phyloP scores from a whole-genome alignment of 1,140 invertebrate species.

The Panulirus ornatus region DNA sequence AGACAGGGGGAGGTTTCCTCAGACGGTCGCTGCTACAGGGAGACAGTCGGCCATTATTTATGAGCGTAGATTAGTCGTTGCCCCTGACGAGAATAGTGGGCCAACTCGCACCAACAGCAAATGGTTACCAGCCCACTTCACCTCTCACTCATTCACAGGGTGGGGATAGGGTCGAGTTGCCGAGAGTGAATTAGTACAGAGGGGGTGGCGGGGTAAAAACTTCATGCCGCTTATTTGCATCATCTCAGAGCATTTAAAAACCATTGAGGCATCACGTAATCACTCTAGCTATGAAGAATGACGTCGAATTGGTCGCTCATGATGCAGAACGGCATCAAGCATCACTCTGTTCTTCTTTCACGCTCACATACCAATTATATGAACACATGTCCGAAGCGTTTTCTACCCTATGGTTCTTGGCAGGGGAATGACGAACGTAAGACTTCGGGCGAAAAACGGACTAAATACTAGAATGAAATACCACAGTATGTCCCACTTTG shows the following conservation, averaged over 20 bases:
- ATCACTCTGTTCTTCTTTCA: no score
- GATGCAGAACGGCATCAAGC: no score
- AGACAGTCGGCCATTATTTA: conserved; percentile 56
- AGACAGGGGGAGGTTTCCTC: background rate
- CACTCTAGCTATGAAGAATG: no score
- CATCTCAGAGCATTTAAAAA: no score
- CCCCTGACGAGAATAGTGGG: conserved; percentile 7
- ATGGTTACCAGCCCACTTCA: conserved; percentile 9
- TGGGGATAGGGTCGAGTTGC: conserved; percentile 18
- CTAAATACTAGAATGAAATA: background rate
- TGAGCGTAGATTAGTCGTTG: conserved; percentile 49
- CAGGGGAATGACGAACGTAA: background rate
- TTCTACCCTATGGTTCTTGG: background rate
- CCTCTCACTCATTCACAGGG: conserved; percentile 3
- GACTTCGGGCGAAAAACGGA: background rate
- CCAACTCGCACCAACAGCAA: conserved; percentile 10
- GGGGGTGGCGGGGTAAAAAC: conserved; percentile 22
- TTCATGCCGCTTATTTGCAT: background rate
- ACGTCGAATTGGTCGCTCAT: no score
- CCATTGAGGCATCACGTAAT: no score
- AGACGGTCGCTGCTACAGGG: conserved; percentile 1
- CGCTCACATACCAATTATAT: no score
- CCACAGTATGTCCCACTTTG: background rate
- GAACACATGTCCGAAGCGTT: no score
- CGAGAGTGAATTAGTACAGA: conserved; percentile 4